A percentile compares a stretch with the other conserved stretches of the same genome.
phyloP scores from a whole-genome alignment of 2,113 vertebrate species.

The Syngnathus typhle region DNA sequence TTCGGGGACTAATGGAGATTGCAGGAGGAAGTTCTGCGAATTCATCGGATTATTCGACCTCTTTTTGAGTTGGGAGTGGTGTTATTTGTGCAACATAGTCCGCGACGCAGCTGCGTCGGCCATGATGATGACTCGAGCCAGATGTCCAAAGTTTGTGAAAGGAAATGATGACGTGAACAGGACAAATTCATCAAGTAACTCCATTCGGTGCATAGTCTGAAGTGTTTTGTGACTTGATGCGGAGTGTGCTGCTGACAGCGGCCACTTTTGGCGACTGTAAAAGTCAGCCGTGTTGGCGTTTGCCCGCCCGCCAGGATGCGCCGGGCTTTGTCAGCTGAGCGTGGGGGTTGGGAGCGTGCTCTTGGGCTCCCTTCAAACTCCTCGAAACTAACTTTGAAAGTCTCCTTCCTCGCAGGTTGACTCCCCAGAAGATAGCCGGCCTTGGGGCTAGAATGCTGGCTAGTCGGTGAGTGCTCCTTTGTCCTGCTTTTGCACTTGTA shows the following conservation, averaged over 20 bases:
- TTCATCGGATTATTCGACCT: background rate
- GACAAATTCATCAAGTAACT: background rate
- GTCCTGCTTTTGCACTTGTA: background rate
- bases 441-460: constrained; percentile 65
- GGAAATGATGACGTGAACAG: constrained; percentile 7
- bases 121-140: constrained; percentile 60
- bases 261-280: constrained; percentile 22
- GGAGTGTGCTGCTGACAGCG: fast-evolving
- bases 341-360: constrained; percentile 67
- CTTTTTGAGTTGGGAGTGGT: background rate
- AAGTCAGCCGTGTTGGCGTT: constrained; percentile 34
- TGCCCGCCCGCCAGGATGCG: constrained; percentile 57
- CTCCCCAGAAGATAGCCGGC: constrained; percentile 9
- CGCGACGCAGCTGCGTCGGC: constrained; percentile 41
- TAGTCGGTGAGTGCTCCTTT: constrained; percentile 59
- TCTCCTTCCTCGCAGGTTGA: constrained; percentile 43
- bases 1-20: background rate
- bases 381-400: background rate
- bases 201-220: fast-evolving
- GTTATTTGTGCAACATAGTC: background rate
- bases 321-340: constrained; percentile 56
- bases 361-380: constrained; percentile 10
- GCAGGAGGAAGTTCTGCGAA: too few relatives aligned
- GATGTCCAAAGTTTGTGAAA: constrained; percentile 26
- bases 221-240: fast-evolving